A percentile compares a stretch with the other conserved stretches of the same genome.
phyloP scores from a whole-genome alignment of 2,797 vertebrate genomes.

The Sciurus carolinensis region DNA sequence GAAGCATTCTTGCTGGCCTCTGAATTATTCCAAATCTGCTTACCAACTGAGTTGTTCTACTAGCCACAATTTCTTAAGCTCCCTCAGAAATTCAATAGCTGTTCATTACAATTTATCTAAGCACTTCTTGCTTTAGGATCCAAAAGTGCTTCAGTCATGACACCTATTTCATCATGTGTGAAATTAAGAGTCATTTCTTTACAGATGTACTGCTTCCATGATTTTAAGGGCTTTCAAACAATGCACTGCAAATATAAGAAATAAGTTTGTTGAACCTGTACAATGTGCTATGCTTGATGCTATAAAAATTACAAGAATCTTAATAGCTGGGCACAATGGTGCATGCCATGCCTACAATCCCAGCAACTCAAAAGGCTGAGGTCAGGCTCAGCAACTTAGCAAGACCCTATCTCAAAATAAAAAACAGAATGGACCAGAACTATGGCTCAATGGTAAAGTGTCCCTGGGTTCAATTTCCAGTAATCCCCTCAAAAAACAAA shows the following conservation, averaged over 20 bases:
- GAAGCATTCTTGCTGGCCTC: neutral
- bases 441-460: no score
- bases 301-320: slow-evolving; percentile 30
- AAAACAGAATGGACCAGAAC: no score
- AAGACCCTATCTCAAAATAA: no score
- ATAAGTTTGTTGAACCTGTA: neutral
- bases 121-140: neutral
- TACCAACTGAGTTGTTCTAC: neutral
- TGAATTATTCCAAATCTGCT: slow-evolving; percentile 3
- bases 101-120: neutral
- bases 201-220: neutral
- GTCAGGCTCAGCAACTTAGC: no score
- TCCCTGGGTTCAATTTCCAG: no score
- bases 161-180: neutral
- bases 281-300: neutral
- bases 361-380: no score
- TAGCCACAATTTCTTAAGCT: neutral
- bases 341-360: no score
- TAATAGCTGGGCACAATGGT: neutral
- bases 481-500: no score
- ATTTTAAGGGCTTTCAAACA: slow-evolving; percentile 43
- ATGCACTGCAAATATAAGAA: neutral
- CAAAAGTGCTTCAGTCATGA: slow-evolving; percentile 21
- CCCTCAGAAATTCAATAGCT: neutral
- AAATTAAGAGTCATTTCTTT: neutral